Evolutionary conservation across 2,113 vertebrate species (phyloP).

Genomic region (Prolemur simus): DNA sequence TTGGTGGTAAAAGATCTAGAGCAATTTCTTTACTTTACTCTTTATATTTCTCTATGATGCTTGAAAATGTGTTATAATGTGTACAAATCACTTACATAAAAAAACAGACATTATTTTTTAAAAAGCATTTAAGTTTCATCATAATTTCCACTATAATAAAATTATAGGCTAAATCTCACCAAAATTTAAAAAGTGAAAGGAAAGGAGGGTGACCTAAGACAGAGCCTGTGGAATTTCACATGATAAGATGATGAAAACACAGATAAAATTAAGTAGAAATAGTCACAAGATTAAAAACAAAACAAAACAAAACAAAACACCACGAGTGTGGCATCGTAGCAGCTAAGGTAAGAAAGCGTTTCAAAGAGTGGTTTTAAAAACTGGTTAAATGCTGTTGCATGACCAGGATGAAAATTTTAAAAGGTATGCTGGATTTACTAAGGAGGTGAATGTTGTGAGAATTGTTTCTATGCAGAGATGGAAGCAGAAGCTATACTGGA

Average conservation of each 20-base stretch:
- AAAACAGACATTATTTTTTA: background rate
- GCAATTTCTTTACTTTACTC: background rate
- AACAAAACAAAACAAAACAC: background rate
- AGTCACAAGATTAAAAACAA: background rate
- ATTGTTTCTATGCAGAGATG: background rate
- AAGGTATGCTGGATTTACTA: background rate
- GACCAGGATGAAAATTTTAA: background rate
- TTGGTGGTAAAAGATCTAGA: background rate
- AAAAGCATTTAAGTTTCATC: background rate
- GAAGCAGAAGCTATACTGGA: background rate
- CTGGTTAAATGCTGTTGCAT: background rate
- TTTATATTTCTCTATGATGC: background rate
- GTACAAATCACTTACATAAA: background rate
- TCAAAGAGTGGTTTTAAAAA: background rate
- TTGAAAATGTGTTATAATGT: background rate
- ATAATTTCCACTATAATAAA: background rate
- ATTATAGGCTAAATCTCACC: constrained; percentile 12
- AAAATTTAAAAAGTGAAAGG: background rate
- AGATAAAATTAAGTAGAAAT: background rate
- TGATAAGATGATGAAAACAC: background rate
- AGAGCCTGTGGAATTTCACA: background rate
- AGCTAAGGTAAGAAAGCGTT: background rate
- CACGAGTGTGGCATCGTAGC: background rate
- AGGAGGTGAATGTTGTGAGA: background rate
- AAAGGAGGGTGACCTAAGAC: background rate